Evolutionary conservation across 1,140 invertebrate genomes (phyloP), one percentile per base, ranked within the genome.

Genomic region (Meloidogyne hapla): DNA sequence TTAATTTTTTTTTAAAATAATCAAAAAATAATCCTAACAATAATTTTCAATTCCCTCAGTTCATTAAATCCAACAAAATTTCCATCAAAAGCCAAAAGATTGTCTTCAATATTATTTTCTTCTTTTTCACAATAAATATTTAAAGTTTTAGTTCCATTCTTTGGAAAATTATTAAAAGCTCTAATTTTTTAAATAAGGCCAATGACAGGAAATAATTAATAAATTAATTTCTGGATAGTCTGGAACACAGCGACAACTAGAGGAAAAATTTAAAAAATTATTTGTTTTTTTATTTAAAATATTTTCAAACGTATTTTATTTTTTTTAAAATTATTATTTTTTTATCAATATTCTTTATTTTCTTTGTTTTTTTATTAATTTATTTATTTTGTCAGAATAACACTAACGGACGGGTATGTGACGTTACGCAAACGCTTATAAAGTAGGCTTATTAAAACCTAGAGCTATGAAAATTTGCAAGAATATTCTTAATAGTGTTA

Each of bases 201-300:
- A 83, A 0, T 63, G 40, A 42, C 79, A 80, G 5, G 38, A 26
- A 48, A 80, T 81, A 9, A 72, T 70, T 28, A 80, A 71, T 48
- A 82, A 40, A 23, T 80, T 56, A 33, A 45, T 40, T 21, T 79
- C 66, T 5, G 45, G 26, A 40, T 69, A 48, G 68, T 80, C 79
- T 25, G 79, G 79, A 21, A 80, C 68, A 66, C 79, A 80, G 25
- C 63, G n/a, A 69, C 79, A 80, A 25, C 79, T 80, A 8, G 25
- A 79, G 79, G 56, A 21, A 63, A 26, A 23, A 15, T n/a, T 69
- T 42, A 13, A 38, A 38, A 4, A 10, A 15, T 18, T 40, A n/a
- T 38, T 23, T 23, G 12, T 69, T 38, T 40, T 42, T 70, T 33
- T 23, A n/a, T 56, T 65, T 33, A 18, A 69, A 69, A 48, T 18